Evolutionary conservation across 2,113 vertebrate species (phyloP), one percentile per base, ranked within the genome.

Genomic region (Fregata magnificens): DNA sequence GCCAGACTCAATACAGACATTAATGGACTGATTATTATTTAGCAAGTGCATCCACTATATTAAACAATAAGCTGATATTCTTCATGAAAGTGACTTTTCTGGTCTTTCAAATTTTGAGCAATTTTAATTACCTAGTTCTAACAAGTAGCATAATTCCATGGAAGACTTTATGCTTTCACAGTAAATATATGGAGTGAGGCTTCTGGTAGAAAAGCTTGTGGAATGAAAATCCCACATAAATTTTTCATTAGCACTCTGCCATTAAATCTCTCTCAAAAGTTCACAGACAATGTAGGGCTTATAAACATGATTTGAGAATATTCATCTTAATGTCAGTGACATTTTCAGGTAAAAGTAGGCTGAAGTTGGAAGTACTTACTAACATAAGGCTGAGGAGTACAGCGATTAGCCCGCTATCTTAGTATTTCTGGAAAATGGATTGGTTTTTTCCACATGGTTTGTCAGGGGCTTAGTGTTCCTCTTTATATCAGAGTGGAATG

Each of bases 311-410:
- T 74, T 91, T 78, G 34, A 63, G 44, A 91, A 91, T 79, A 93
- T 91, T 82, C 26, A 63, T 87, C 76, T 90, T 92, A 87, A 62
- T 85, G 56, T 85, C 89, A 83, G 73, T 86, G 71, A 61, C 67
- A 93, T 92, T 94, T 96, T 82, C 82, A 79, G 66, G 66, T 71
- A 89, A 96, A 91, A 69, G 86, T 58, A 94, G 72, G 29, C 56
- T 93, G 79, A 85, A 91, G 74, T 78, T 73, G 63, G 32, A 93
- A 72, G 44, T 82, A 53, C 79, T 88, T 85, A 53, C 44, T 78
- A 89, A 79, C 69, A 55, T 44, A 84, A 77, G 36, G 11, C 49
- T 82, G 32, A 95, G n/a, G n/a, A 81, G 25, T 76, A 49, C 34
- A 72, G 36, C 0, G 7, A 95, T 89, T 94, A 87, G 40, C 40